Evolutionary conservation across 2,113 vertebrate species (phyloP).

Genomic region (Arvicanthis niloticus): DNA sequence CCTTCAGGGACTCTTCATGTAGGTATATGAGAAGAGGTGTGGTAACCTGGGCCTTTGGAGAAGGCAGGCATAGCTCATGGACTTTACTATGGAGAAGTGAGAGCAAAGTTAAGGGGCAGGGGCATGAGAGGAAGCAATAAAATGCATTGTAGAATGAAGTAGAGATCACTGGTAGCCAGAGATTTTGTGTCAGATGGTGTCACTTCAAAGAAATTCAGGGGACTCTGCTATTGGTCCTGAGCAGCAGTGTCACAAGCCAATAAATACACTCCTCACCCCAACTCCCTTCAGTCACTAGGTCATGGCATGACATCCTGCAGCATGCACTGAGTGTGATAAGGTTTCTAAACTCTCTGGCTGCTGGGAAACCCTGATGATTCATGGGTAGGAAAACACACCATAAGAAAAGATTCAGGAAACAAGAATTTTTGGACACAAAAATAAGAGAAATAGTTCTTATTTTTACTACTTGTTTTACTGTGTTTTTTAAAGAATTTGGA

Average conservation of each 20-base stretch:
- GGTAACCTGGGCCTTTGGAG: neutral
- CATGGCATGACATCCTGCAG: neutral
- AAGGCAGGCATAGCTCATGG: neutral
- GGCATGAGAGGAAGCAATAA: neutral
- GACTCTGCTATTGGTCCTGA: neutral
- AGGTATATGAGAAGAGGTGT: neutral
- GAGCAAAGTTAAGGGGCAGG: neutral
- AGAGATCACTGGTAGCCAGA: neutral
- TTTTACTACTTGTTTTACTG: neutral
- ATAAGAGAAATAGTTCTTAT: neutral
- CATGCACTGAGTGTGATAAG: neutral
- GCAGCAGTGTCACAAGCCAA: neutral
- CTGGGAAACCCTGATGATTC: neutral
- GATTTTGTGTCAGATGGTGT: neutral
- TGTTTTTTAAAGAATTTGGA: constrained; percentile 15
- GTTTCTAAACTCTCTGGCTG: neutral
- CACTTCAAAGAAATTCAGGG: neutral
- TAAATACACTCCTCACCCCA: neutral
- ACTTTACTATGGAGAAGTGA: neutral
- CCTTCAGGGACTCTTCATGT: neutral
- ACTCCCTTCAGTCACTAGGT: neutral
- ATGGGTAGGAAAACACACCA: neutral
- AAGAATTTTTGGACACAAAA: constrained; percentile 1
- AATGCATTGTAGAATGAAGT: rapidly evolving
- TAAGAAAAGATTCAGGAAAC: neutral